Conservation (phyloP, 2,113 vertebrate genomes). For the Neoarius graeffei region DNA sequence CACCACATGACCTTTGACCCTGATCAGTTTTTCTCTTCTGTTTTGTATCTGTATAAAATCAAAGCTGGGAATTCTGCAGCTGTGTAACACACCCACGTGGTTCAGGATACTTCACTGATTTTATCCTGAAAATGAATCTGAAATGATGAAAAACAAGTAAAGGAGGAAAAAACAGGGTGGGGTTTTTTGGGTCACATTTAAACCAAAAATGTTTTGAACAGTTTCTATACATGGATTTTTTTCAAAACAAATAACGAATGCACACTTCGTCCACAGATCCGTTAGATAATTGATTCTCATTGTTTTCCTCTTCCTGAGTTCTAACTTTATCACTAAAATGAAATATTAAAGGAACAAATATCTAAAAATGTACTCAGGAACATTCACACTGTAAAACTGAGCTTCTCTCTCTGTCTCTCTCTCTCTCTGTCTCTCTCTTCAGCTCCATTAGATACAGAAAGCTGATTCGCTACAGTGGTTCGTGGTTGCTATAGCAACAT, state of each 20-base stretch:
- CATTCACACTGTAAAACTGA: background rate
- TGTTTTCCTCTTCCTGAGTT: background rate
- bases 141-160: no score
- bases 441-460: background rate
- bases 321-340: background rate
- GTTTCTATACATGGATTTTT: no score
- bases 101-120: no score
- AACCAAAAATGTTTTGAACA: no score
- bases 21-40: background rate
- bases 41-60: background rate
- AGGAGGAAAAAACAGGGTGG: no score
- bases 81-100: no score
- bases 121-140: no score
- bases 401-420: background rate
- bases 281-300: background rate
- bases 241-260: no score
- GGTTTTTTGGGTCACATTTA: no score
- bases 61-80: no score
- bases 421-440: background rate
- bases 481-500: slow-evolving; percentile 64
- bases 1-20: background rate
- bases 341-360: no score
- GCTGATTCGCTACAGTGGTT: background rate
- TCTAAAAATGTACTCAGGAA: no score
- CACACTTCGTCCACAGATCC: background rate